A percentile compares a stretch with the other conserved stretches of the same genome.
Evolutionary conservation across 2,888 invertebrate species (phyloP).

Genomic region (Pristionchus arcanus): DNA sequence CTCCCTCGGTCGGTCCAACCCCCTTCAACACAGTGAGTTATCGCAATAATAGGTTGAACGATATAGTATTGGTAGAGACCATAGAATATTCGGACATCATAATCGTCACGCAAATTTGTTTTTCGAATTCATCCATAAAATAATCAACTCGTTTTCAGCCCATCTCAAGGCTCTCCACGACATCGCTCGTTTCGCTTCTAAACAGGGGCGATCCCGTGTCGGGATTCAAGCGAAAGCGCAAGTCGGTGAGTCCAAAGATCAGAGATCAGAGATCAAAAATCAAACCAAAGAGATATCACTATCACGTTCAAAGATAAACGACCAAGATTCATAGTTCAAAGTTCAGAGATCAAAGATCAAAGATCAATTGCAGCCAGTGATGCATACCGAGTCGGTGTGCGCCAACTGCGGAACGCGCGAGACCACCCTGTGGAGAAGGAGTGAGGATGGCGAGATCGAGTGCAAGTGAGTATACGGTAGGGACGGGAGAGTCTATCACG

Average conservation of each 20-base stretch:
- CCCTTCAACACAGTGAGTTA: not conserved
- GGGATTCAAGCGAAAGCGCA: not conserved
- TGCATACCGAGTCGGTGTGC: not conserved
- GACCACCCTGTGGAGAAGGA: constrained; percentile 51
- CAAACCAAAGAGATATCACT: no score
- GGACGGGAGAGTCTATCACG: not conserved
- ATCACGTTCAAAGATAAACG: not conserved
- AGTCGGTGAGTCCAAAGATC: not conserved
- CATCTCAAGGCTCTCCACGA: no score
- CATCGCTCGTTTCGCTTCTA: not conserved
- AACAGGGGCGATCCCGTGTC: not conserved
- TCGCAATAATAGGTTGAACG: no score
- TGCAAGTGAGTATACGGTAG: constrained; percentile 48
- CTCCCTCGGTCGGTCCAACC: not conserved
- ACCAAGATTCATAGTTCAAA: not conserved
- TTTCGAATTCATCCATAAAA: no score
- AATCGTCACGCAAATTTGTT: no score
- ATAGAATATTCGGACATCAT: no score
- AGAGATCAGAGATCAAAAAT: not conserved
- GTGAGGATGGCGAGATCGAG: constrained; percentile 14
- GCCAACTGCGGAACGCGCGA: constrained; percentile 36
- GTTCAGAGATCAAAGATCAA: not conserved
- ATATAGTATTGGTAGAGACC: no score
- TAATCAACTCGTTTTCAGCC: not conserved
- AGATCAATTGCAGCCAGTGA: not conserved